Evolutionary conservation across 2,113 vertebrate species (phyloP).

Genomic region (Empidonax traillii): DNA sequence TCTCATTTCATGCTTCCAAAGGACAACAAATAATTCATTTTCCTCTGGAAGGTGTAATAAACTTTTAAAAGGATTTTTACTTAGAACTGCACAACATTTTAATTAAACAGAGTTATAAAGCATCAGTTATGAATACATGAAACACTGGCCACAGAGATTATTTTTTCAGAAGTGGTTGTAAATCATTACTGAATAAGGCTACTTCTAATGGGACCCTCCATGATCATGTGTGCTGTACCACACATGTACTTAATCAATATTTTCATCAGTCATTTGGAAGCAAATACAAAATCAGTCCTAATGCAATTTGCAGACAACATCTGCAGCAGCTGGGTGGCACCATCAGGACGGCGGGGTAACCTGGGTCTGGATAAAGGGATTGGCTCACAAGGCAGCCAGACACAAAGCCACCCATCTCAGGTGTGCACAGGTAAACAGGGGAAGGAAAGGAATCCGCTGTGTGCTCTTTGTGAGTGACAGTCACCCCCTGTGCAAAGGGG

Average conservation of each 20-base stretch:
- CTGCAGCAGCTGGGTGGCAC: neutral
- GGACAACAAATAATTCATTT: neutral
- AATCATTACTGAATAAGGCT: neutral
- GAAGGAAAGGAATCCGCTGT: neutral
- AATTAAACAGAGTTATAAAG: neutral
- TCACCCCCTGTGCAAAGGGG: neutral
- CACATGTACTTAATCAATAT: neutral
- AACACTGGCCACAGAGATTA: neutral
- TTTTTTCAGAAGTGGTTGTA: neutral
- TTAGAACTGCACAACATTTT: neutral
- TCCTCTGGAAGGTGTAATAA: neutral
- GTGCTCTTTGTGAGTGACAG: neutral
- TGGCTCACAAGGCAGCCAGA: neutral
- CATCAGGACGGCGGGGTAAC: neutral
- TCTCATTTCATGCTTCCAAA: neutral
- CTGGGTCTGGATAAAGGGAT: neutral
- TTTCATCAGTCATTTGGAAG: constrained; percentile 18
- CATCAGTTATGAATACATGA: neutral
- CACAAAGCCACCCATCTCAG: neutral
- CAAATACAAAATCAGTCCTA: constrained; percentile 12
- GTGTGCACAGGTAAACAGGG: neutral
- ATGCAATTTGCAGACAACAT: neutral
- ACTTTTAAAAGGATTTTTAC: neutral
- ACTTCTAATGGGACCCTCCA: neutral
- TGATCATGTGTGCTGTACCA: neutral